Percentiles rank a stretch among this genome's conserved stretches.
phyloP scores from a whole-genome alignment of 2,888 invertebrate genomes.

The Odontothrips loti region DNA sequence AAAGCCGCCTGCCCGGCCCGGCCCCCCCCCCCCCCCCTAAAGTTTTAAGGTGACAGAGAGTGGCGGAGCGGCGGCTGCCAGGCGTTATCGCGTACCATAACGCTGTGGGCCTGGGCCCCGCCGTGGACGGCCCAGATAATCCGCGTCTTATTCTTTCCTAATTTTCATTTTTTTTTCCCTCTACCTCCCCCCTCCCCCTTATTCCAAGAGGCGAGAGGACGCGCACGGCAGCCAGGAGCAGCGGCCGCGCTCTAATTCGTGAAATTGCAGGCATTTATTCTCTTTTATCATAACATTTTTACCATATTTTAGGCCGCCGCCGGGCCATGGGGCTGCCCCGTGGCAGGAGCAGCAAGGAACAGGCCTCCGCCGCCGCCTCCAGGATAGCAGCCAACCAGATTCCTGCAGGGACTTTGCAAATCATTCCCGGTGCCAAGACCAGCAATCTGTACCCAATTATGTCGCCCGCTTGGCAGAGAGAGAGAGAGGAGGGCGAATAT shows the following conservation, averaged over 20 bases:
- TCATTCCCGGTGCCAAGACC: background rate
- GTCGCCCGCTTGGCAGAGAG: background rate
- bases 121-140: background rate
- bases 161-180: background rate
- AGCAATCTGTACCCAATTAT: slow-evolving; percentile 17
- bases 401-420: slow-evolving; percentile 23
- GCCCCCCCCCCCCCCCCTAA: too few relatives aligned
- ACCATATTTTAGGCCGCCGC: slow-evolving; percentile 15
- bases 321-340: too few relatives aligned
- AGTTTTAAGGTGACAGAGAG: background rate
- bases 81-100: background rate
- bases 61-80: too few relatives aligned
- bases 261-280: slow-evolving; percentile 23
- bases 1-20: too few relatives aligned
- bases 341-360: too few relatives aligned
- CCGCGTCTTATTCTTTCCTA: background rate
- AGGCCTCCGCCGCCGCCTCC: too few relatives aligned
- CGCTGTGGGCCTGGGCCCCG: background rate
- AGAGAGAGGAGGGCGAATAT: background rate
- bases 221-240: background rate
- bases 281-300: slow-evolving; percentile 25
- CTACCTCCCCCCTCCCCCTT: background rate
- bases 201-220: background rate
- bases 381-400: too few relatives aligned
- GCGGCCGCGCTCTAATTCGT: background rate